These are phyloP conservation scores for Helicolenus hilgendorfi DNA, from an alignment of 2,797 vertebrate genomes.

Conservation along the genomic window DNA sequence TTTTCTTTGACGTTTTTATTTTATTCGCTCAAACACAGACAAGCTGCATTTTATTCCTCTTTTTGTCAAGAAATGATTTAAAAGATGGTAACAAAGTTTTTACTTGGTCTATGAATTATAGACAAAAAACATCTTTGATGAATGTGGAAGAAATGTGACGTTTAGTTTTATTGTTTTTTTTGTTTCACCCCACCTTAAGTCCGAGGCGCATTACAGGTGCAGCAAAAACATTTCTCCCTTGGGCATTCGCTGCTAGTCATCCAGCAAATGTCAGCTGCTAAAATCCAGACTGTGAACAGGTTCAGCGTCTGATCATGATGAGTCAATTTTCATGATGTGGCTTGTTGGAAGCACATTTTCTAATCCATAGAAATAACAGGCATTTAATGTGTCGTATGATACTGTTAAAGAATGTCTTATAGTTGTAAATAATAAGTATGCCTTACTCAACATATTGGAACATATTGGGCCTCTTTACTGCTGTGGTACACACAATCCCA, in stretches of 20 bases:
- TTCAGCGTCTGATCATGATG: slow-evolving; percentile 12
- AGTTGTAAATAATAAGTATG: not conserved
- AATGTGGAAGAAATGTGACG: not conserved
- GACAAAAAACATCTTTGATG: not conserved
- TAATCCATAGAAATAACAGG: not conserved
- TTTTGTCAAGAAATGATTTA: not conserved
- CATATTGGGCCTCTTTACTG: not conserved
- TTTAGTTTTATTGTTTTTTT: not conserved
- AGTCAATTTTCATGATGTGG: slow-evolving; percentile 35
- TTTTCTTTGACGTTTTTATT: not conserved
- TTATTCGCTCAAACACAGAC: not conserved
- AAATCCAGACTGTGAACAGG: slow-evolving; percentile 1
- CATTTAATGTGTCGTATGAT: not conserved
- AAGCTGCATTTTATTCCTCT: not conserved
- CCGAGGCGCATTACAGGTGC: not conserved
- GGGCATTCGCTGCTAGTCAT: not conserved
- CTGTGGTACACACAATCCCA: not conserved
- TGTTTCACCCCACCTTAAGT: not conserved
- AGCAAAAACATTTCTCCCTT: not conserved
- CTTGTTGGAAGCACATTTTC: slow-evolving; percentile 15
- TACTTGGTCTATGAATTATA: not conserved
- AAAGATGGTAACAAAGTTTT: not conserved
- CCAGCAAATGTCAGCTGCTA: not conserved
- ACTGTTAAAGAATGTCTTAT: not conserved
- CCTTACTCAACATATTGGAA: not conserved